Conservation (phyloP, 2,113 vertebrate species). For the Dryoscopus gambensis region DNA sequence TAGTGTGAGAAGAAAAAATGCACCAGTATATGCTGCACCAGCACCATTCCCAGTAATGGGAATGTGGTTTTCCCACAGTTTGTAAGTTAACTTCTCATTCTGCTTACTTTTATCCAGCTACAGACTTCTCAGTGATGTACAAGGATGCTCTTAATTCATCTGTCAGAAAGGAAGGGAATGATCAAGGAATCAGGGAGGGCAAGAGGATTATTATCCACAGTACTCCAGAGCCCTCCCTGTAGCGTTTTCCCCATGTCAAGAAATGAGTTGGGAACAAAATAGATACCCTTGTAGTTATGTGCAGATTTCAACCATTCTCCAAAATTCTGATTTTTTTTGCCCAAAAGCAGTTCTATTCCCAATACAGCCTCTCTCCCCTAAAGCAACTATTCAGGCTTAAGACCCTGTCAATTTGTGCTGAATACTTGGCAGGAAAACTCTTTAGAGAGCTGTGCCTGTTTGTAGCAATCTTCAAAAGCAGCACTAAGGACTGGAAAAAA, state of each 20-base stretch:
- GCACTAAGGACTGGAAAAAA: not conserved
- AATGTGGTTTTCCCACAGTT: not conserved
- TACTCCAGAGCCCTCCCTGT: not conserved
- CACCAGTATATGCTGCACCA: no score
- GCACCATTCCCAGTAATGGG: not conserved
- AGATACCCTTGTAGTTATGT: not conserved
- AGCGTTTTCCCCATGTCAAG: not conserved
- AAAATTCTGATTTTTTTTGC: not conserved
- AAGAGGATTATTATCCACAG: not conserved
- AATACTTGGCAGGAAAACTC: not conserved
- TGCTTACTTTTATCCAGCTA: not conserved
- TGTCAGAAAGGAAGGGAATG: not conserved
- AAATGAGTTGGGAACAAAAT: not conserved
- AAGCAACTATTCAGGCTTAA: not conserved
- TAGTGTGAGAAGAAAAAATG: not conserved
- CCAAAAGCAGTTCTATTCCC: not conserved
- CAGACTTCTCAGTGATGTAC: not conserved
- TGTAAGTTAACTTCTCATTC: not conserved
- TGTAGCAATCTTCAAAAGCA: slow-evolving; percentile 12
- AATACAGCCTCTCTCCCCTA: not conserved
- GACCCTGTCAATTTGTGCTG: not conserved
- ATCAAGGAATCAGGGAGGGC: not conserved
- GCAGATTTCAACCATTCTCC: not conserved
- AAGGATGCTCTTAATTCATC: not conserved
- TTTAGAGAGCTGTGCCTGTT: not conserved